A percentile compares a stretch with the other conserved stretches of the same genome.
Evolutionary conservation across 2,797 vertebrate species (phyloP).

Genomic region (Ateles fusciceps): DNA sequence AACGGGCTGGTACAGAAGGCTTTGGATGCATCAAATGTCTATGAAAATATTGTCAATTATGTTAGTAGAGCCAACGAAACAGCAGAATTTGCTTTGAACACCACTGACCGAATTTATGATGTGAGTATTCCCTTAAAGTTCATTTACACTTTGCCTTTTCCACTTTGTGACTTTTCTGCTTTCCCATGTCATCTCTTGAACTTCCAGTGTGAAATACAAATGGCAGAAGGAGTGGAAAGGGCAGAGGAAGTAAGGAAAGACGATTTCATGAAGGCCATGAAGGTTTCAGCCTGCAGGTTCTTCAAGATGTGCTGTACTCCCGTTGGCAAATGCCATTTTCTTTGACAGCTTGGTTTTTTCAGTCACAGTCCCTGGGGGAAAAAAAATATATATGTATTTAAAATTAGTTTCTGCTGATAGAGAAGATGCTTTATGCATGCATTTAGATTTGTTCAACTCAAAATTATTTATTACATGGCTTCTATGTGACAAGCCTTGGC

Average conservation of each 20-base stretch:
- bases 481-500: neutral
- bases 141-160: neutral
- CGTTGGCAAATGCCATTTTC: neutral
- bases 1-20: slow-evolving; percentile 96
- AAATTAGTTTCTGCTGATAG: neutral
- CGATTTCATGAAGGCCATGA: neutral
- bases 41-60: slow-evolving; percentile 94
- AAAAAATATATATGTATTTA: neutral
- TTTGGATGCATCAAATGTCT: slow-evolving; percentile 94
- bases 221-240: neutral
- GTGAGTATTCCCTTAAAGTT: slow-evolving; percentile 83
- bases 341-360: neutral
- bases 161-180: neutral
- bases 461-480: neutral
- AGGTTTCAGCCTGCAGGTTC: neutral
- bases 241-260: neutral
- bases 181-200: neutral
- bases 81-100: slow-evolving; percentile 86
- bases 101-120: slow-evolving; percentile 89
- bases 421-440: neutral
- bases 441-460: neutral
- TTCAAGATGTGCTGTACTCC: neutral
- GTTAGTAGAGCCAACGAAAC: slow-evolving; percentile 90
- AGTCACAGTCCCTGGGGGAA: neutral
- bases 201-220: neutral